Evolutionary conservation across 2,888 invertebrate species (phyloP).

Genomic region (Thyatira batis): DNA sequence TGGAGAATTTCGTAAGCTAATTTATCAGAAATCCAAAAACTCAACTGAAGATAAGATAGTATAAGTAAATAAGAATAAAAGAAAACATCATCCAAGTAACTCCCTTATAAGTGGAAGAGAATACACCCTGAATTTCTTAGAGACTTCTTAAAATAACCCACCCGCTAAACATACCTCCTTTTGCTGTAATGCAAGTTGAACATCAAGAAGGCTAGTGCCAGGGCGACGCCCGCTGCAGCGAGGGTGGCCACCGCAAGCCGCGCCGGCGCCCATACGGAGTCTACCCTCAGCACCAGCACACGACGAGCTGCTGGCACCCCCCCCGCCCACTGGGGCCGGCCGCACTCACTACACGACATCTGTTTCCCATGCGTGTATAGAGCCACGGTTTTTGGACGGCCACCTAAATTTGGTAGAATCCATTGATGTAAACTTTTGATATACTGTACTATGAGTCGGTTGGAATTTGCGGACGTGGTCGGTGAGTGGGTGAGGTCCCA

Average conservation of each 20-base stretch:
- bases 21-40: too few species aligned
- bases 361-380: conserved; percentile 84
- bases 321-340: conserved; percentile 87
- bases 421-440: too few species aligned
- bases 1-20: too few species aligned
- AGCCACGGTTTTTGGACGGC: conserved; percentile 87
- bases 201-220: conserved; percentile 88
- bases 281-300: conserved; percentile 87
- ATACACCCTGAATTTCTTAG: too few species aligned
- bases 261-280: conserved; percentile 89
- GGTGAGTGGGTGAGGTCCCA: too few species aligned
- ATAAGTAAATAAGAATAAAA: too few species aligned
- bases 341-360: conserved; percentile 86
- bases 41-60: too few species aligned
- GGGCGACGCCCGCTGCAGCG: conserved; percentile 87
- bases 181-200: conserved; percentile 93
- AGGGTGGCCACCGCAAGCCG: conserved; percentile 88
- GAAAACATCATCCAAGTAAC: too few species aligned
- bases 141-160: too few species aligned
- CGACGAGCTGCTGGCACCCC: conserved; percentile 91
- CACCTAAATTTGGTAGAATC: conserved; percentile 84
- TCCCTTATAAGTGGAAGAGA: too few species aligned
- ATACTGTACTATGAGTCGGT: too few species aligned
- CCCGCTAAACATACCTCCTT: conserved; percentile 90
- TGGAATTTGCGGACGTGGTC: too few species aligned